phyloP scores from a whole-genome alignment of 2,888 invertebrate genomes.

The Papilio demoleus region DNA sequence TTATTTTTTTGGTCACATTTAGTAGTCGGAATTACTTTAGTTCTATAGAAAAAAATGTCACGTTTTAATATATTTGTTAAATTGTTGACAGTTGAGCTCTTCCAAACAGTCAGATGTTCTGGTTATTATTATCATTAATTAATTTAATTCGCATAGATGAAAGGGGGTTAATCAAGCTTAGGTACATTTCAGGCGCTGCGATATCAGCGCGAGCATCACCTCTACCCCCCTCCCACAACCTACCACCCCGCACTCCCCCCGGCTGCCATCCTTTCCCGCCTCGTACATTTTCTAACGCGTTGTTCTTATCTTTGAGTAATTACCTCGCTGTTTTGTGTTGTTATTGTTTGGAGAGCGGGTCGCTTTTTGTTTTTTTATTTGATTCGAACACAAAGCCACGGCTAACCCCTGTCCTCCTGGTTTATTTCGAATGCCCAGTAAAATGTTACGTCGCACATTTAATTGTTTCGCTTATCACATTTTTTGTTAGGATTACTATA shows the following conservation, averaged over 20 bases:
- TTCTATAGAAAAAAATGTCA: background rate
- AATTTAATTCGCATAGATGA: conserved; percentile 40
- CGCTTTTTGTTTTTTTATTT: conserved; percentile 54
- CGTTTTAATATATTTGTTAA: background rate
- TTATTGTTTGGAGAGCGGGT: conserved; percentile 57
- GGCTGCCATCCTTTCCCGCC: conserved; percentile 52
- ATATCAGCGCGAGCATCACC: conserved; percentile 45
- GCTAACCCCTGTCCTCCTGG: conserved; percentile 32
- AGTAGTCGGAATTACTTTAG: background rate
- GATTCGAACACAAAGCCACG: conserved; percentile 36
- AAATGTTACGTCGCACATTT: conserved; percentile 30
- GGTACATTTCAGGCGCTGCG: conserved; percentile 47
- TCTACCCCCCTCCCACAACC: conserved; percentile 37
- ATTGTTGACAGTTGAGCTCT: background rate
- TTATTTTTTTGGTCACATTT: background rate
- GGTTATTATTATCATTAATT: conserved; percentile 35
- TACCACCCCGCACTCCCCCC: conserved; percentile 23
- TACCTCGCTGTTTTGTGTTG: conserved; percentile 68
- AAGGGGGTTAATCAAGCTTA: conserved; percentile 47
- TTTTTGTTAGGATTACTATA: background rate
- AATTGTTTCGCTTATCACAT: conserved; percentile 19
- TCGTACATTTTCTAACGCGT: conserved; percentile 64
- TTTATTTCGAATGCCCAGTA: conserved; percentile 31
- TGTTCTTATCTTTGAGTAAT: conserved; percentile 74
- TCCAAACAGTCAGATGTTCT: background rate